These are phyloP conservation scores for Myotis vivesi DNA, from an alignment of 2,797 vertebrate genomes.

Conservation along the genomic window DNA sequence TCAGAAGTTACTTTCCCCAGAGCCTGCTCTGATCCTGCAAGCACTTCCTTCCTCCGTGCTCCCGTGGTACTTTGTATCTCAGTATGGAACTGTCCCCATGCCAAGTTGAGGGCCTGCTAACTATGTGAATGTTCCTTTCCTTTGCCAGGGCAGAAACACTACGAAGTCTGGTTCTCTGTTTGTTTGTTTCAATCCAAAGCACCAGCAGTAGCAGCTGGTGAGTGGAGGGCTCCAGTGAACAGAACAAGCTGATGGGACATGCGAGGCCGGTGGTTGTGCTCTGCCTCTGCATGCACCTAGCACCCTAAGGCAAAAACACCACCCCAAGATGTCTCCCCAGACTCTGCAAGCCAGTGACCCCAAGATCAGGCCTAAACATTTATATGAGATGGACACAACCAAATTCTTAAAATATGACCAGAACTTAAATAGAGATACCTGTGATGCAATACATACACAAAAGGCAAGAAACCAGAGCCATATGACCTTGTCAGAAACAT, in stretches of 20 bases:
- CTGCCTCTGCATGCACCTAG: background rate
- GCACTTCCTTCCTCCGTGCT: background rate
- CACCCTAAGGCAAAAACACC: background rate
- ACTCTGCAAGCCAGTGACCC: background rate
- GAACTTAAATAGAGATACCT: background rate
- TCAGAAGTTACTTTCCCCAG: background rate
- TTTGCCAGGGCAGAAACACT: background rate
- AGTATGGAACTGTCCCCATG: background rate
- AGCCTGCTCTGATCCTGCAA: background rate
- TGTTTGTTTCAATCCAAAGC: conserved; percentile 9
- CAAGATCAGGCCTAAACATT: background rate
- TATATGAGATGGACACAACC: background rate
- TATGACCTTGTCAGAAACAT: background rate
- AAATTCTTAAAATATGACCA: background rate
- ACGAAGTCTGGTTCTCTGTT: background rate
- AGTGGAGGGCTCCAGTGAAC: background rate
- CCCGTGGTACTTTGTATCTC: background rate
- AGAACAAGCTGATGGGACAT: background rate
- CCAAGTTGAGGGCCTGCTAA: background rate
- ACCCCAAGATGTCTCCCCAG: background rate
- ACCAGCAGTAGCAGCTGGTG: background rate
- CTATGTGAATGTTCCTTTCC: background rate
- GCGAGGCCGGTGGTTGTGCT: background rate
- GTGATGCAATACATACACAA: background rate
- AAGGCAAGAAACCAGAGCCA: background rate